A percentile compares a stretch with the other conserved stretches of the same genome.
phyloP scores from a whole-genome alignment of 2,113 vertebrate species.

The Herpailurus yagouaroundi region DNA sequence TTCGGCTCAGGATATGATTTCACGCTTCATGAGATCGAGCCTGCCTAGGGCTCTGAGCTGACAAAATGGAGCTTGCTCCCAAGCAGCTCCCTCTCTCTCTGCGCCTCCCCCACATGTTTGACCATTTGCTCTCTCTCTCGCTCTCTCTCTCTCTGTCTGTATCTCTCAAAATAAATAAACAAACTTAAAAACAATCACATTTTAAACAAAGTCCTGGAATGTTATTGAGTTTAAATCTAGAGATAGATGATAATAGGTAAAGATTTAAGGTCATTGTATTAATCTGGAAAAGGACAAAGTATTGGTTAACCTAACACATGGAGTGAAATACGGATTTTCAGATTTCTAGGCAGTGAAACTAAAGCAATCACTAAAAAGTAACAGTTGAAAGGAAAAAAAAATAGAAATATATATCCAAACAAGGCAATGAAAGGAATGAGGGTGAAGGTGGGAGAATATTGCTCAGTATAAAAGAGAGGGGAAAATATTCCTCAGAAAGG shows the following conservation, averaged over 20 bases:
- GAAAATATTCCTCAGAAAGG: background rate
- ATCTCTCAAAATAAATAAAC: too few relatives aligned
- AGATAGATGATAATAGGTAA: background rate
- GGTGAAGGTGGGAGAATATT: background rate
- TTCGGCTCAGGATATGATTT: too few relatives aligned
- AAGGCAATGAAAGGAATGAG: background rate
- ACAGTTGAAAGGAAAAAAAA: background rate
- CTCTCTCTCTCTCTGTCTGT: too few relatives aligned
- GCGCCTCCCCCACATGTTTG: too few relatives aligned
- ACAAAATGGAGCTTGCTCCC: too few relatives aligned
- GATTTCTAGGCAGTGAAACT: background rate
- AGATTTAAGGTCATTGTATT: background rate
- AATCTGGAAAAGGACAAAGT: background rate
- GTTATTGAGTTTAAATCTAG: background rate
- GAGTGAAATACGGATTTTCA: background rate
- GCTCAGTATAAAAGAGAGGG: background rate
- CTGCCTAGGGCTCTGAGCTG: too few relatives aligned
- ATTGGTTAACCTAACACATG: background rate
- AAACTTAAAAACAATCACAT: too few relatives aligned
- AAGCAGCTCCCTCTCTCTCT: too few relatives aligned
- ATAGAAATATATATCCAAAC: background rate
- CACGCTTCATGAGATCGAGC: too few relatives aligned
- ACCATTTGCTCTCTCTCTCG: too few relatives aligned
- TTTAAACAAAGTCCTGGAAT: background rate
- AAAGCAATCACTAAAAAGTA: background rate